phyloP scores from a whole-genome alignment of 2,113 vertebrate genomes.

The Lethenteron camtschaticum region DNA sequence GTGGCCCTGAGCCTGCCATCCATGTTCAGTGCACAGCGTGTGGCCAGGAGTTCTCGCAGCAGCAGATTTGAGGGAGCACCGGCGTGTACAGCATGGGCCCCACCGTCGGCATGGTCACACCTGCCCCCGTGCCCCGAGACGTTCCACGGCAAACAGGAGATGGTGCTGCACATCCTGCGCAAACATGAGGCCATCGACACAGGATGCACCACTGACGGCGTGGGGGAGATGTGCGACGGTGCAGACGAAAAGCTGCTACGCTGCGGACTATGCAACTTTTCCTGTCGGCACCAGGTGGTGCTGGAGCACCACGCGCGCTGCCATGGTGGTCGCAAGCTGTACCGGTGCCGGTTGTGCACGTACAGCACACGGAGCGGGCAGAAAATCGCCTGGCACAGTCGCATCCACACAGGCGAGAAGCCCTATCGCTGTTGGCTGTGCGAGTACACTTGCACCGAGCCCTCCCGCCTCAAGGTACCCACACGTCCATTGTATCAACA shows the following conservation, averaged over 20 bases:
- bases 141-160: slow-evolving; percentile 30
- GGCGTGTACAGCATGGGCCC: no score
- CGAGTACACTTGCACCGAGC: slow-evolving; percentile 57
- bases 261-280: slow-evolving; percentile 51
- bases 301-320: slow-evolving; percentile 72
- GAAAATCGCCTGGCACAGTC: slow-evolving; percentile 91
- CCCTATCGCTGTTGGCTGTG: slow-evolving; percentile 76
- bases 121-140: slow-evolving; percentile 35
- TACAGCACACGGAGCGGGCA: slow-evolving; percentile 75
- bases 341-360: slow-evolving; percentile 65
- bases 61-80: no score
- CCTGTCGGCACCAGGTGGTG: slow-evolving; percentile 53
- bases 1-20: no score
- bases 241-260: slow-evolving; percentile 26
- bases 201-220: background rate
- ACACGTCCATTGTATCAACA: background rate
- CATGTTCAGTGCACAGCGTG: no score
- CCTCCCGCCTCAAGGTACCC: slow-evolving; percentile 69
- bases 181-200: slow-evolving; percentile 26
- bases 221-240: slow-evolving; percentile 7
- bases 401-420: slow-evolving; percentile 82
- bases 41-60: no score
- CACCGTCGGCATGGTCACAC: no score
- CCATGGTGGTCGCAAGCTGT: slow-evolving; percentile 53
- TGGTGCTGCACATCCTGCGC: slow-evolving; percentile 47